Evolutionary conservation across 2,113 vertebrate genomes (phyloP).

Genomic region (Pseudonaja textilis): DNA sequence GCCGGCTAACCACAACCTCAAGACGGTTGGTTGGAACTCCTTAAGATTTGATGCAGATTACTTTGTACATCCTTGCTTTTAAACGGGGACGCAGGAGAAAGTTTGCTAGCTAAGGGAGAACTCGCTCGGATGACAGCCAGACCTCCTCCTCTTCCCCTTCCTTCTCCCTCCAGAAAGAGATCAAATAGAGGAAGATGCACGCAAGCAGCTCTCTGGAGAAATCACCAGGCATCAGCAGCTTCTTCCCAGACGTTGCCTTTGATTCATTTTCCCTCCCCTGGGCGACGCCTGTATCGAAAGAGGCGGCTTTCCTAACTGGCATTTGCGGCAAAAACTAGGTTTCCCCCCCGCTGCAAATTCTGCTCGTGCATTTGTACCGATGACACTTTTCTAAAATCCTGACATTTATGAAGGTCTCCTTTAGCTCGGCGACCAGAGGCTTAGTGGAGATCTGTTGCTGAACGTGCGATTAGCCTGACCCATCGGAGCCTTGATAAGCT

Average conservation of each 20-base stretch:
- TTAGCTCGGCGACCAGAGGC: background rate
- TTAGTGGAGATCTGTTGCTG: background rate
- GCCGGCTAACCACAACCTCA: too few relatives aligned
- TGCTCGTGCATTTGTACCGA: background rate
- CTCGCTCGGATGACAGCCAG: slow-evolving; percentile 44
- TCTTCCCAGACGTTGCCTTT: slow-evolving; percentile 37
- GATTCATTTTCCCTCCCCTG: background rate
- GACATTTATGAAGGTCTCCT: background rate
- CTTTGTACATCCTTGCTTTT: slow-evolving; percentile 33
- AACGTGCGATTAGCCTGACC: background rate
- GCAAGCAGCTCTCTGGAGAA: slow-evolving; percentile 24
- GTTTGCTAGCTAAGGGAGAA: slow-evolving; percentile 46
- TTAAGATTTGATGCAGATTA: slow-evolving; percentile 13
- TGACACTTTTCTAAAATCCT: background rate
- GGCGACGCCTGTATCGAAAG: background rate
- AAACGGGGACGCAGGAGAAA: slow-evolving; percentile 53
- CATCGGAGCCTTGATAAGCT: background rate
- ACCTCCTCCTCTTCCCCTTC: background rate
- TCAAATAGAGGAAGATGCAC: slow-evolving; percentile 30
- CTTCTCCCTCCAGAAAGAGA: slow-evolving; percentile 3
- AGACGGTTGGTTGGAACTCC: background rate
- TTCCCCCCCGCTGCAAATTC: background rate
- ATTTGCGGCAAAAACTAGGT: background rate
- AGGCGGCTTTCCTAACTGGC: background rate
- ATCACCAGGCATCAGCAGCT: slow-evolving; percentile 51